Conservation (phyloP, 2,113 vertebrate genomes). For the Albula goreensis region DNA sequence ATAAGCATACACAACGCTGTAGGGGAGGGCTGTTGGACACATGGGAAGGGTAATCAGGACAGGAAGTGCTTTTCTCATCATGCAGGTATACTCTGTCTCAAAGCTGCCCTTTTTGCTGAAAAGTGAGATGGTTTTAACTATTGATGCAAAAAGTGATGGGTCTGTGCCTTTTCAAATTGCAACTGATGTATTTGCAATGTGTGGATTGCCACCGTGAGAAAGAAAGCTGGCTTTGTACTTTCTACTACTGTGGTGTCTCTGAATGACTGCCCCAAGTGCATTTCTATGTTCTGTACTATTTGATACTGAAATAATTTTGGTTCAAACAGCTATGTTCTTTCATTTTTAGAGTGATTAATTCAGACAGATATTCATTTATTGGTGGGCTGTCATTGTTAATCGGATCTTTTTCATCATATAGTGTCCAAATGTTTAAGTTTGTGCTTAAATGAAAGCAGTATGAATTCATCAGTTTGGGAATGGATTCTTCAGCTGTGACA, state of each 20-base stretch:
- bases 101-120: background rate
- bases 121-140: conserved; percentile 6
- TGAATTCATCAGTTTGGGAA: conserved; percentile 5
- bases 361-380: conserved; percentile 12
- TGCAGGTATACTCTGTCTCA: background rate
- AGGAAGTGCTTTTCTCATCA: background rate
- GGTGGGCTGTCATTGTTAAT: conserved; percentile 9
- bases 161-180: conserved; percentile 48
- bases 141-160: conserved; percentile 43
- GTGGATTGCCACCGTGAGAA: conserved; percentile 15
- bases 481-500: conserved; percentile 1
- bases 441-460: conserved; percentile 2
- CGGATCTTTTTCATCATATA: background rate
- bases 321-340: background rate
- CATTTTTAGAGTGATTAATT: background rate
- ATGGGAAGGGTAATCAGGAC: background rate
- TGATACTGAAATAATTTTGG: conserved; percentile 16
- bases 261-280: conserved; percentile 22
- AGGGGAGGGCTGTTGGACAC: background rate
- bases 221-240: background rate
- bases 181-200: conserved; percentile 31
- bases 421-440: conserved; percentile 1
- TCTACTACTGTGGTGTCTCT: conserved; percentile 3
- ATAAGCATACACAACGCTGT: conserved; percentile 1
- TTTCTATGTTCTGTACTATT: conserved; percentile 19